Conservation (phyloP, 2,797 vertebrate species). For the Cossypha heuglini region DNA sequence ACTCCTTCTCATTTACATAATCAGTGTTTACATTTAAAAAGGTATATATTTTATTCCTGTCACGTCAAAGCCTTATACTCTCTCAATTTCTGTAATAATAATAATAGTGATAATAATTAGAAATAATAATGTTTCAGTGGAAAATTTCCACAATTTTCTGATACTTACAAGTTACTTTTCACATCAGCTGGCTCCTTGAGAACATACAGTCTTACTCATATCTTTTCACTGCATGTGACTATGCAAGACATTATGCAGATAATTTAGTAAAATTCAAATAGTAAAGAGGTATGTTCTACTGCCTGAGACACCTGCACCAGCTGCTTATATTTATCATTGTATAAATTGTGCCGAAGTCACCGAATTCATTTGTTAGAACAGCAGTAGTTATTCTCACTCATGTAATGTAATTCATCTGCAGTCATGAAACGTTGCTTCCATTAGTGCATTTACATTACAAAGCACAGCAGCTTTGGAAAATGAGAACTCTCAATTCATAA, state of each 20-base stretch:
- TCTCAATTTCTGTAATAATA: not conserved
- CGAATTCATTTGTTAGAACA: conserved; percentile 40
- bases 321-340: conserved; percentile 34
- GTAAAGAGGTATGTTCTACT: not conserved
- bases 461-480: not conserved
- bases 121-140: not conserved
- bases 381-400: conserved; percentile 56
- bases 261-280: conserved; percentile 4
- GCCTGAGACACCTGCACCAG: conserved; percentile 44
- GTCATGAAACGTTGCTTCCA: conserved; percentile 23
- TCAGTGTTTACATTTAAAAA: not conserved
- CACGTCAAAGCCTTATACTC: not conserved
- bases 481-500: not conserved
- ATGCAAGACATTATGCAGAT: not conserved
- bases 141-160: not conserved
- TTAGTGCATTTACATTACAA: conserved; percentile 61
- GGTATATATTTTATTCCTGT: not conserved
- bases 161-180: not conserved
- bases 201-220: not conserved
- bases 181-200: not conserved
- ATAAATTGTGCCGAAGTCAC: conserved; percentile 29
- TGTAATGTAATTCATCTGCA: conserved; percentile 52
- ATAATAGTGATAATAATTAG: not conserved
- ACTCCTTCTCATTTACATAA: not conserved
- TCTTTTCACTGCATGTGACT: not conserved